A percentile compares a stretch with the other conserved stretches of the same genome.
Evolutionary conservation across 2,888 invertebrate species (phyloP).

Genomic region (Julus scanicus): DNA sequence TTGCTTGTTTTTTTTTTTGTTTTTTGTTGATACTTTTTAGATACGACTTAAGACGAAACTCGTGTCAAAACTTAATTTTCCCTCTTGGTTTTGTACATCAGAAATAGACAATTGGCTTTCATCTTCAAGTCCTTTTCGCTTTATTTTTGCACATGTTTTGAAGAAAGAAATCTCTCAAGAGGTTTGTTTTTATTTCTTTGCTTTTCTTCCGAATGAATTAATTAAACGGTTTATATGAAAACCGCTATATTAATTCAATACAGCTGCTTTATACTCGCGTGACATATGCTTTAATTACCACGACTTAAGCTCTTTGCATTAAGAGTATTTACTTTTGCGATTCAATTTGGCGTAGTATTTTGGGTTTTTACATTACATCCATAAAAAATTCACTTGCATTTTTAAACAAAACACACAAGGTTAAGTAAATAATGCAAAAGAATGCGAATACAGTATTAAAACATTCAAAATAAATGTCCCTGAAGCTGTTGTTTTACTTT

Average conservation of each 20-base stretch:
- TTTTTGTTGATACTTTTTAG: not conserved
- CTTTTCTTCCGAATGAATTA: too few species aligned
- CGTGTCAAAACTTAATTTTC: conserved; percentile 24
- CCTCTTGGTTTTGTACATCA: not conserved
- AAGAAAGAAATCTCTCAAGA: too few species aligned
- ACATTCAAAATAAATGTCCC: not conserved
- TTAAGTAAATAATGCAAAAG: not conserved
- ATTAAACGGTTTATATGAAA: not conserved
- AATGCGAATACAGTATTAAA: not conserved
- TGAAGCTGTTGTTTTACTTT: not conserved
- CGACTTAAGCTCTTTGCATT: not conserved
- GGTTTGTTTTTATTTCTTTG: too few species aligned
- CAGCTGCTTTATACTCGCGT: not conserved
- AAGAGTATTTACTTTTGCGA: not conserved
- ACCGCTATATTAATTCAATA: not conserved
- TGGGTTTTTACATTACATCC: not conserved
- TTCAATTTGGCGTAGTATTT: not conserved
- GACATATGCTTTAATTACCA: not conserved
- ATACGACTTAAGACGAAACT: not conserved
- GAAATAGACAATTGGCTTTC: not conserved
- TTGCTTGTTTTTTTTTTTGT: not conserved
- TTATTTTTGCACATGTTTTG: too few species aligned
- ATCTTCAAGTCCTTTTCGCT: not conserved
- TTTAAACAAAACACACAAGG: too few species aligned
- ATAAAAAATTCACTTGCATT: not conserved